These are phyloP conservation scores for Gortyna flavago DNA, from an alignment of 2,888 invertebrate genomes.

Conservation along the genomic window DNA sequence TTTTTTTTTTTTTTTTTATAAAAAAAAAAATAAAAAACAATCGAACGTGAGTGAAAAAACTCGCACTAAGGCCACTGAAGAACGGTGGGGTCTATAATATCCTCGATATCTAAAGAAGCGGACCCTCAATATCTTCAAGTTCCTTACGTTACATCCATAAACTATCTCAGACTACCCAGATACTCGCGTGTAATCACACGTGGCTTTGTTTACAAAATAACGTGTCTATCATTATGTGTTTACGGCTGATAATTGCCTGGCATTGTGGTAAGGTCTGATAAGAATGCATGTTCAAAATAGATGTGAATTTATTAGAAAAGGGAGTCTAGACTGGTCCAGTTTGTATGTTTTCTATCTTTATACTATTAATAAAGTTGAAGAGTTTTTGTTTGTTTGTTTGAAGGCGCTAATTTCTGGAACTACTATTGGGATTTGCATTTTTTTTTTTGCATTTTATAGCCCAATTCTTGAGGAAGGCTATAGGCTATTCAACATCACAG, in stretches of 20 bases:
- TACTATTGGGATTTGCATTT: no score
- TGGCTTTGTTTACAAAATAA: slow-evolving; percentile 14
- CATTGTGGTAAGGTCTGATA: slow-evolving; percentile 10
- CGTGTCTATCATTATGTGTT: neutral
- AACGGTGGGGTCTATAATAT: neutral
- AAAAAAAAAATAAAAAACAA: no score
- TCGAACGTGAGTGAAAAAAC: no score
- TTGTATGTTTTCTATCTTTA: neutral
- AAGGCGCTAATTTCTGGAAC: no score
- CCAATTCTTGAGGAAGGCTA: no score
- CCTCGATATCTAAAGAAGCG: neutral
- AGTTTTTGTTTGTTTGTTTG: no score
- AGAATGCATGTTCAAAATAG: slow-evolving; percentile 14
- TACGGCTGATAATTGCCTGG: slow-evolving; percentile 22
- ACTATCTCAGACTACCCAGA: neutral
- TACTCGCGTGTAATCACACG: slow-evolving; percentile 11
- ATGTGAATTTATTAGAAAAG: slow-evolving; percentile 17
- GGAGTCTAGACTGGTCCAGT: slow-evolving; percentile 20
- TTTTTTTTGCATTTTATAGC: no score
- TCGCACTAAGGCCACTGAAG: no score
- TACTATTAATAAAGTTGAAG: no score
- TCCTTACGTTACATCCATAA: no score
- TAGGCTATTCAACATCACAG: no score
- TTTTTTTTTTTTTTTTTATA: no score
- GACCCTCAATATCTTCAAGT: neutral